A percentile compares a stretch with the other conserved stretches of the same genome.
Evolutionary conservation across 2,888 invertebrate species (phyloP).

Genomic region (Scaptomyza polygonia): DNA sequence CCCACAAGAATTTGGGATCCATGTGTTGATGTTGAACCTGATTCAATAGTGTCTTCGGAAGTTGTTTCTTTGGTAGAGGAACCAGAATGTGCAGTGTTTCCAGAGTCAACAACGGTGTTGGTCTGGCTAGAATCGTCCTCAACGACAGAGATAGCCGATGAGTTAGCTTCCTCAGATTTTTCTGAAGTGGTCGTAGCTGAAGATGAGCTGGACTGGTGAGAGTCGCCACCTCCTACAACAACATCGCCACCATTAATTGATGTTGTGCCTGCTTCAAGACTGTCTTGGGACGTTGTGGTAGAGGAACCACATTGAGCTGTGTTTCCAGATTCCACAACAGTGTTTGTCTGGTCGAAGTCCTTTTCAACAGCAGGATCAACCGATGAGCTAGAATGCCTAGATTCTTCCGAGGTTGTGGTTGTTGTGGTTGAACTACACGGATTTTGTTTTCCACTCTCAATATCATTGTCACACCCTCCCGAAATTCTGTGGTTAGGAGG

Average conservation of each 20-base stretch:
- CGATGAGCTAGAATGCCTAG: neutral
- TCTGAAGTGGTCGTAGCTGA: neutral
- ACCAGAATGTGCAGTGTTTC: conserved; percentile 10
- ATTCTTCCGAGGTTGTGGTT: conserved; percentile 6
- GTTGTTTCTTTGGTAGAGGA: conserved; percentile 12
- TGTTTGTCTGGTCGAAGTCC: neutral
- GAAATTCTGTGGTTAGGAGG: conserved; percentile 34
- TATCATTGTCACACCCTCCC: neutral
- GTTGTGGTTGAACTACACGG: conserved; percentile 7
- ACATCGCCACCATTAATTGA: neutral
- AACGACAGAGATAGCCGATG: neutral
- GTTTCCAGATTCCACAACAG: neutral
- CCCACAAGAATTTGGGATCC: neutral
- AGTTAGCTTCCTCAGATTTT: neutral
- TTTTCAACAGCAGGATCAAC: neutral
- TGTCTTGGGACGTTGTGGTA: conserved; percentile 7
- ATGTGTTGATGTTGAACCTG: neutral
- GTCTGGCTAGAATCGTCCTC: neutral
- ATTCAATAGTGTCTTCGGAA: neutral
- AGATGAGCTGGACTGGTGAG: neutral
- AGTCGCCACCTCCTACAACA: neutral
- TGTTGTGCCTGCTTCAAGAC: neutral
- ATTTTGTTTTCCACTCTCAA: neutral
- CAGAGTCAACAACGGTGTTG: conserved; percentile 2
- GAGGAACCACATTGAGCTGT: neutral